A percentile compares a stretch with the other conserved stretches of the same genome.
phyloP scores from a whole-genome alignment of 2,797 vertebrate species.

The Serranus cabrilla region DNA sequence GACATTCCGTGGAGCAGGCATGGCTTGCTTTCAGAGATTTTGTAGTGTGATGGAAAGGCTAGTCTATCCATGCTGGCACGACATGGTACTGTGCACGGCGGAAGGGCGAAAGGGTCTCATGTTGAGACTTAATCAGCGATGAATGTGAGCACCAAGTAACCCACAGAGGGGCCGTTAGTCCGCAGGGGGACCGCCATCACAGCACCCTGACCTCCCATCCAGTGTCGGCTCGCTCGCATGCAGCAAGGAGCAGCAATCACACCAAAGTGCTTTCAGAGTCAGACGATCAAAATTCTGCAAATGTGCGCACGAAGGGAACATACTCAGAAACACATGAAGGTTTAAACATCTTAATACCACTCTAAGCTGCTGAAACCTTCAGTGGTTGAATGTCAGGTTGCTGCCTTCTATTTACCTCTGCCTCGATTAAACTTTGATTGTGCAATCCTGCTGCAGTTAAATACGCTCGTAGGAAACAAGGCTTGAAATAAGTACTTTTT shows the following conservation, averaged over 20 bases:
- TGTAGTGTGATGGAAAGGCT: conserved; percentile 62
- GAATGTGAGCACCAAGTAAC: conserved; percentile 54
- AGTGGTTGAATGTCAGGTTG: background rate
- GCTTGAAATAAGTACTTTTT: background rate
- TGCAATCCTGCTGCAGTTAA: conserved; percentile 36
- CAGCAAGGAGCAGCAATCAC: conserved; percentile 40
- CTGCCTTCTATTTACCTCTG: conserved; percentile 36
- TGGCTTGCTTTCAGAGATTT: conserved; percentile 44
- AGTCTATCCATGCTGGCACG: conserved; percentile 49
- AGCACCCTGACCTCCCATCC: conserved; percentile 48
- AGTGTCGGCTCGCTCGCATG: conserved; percentile 29
- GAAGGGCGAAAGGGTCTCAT: conserved; percentile 53
- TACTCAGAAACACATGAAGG: conserved; percentile 29
- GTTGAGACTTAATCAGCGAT: conserved; percentile 54
- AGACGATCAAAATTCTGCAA: conserved; percentile 45
- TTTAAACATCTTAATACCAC: conserved; percentile 38
- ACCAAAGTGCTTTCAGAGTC: conserved; percentile 47
- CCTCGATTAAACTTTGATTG: conserved; percentile 64
- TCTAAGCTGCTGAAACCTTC: conserved; percentile 47
- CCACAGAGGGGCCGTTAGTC: conserved; percentile 44
- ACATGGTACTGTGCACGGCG: conserved; percentile 29
- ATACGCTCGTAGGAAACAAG: conserved; percentile 18
- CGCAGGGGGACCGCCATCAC: conserved; percentile 41
- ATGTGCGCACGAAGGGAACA: conserved; percentile 18
- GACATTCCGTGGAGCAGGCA: conserved; percentile 34